Evolutionary conservation across 2,797 vertebrate species (phyloP).

Genomic region (Platalea minor): DNA sequence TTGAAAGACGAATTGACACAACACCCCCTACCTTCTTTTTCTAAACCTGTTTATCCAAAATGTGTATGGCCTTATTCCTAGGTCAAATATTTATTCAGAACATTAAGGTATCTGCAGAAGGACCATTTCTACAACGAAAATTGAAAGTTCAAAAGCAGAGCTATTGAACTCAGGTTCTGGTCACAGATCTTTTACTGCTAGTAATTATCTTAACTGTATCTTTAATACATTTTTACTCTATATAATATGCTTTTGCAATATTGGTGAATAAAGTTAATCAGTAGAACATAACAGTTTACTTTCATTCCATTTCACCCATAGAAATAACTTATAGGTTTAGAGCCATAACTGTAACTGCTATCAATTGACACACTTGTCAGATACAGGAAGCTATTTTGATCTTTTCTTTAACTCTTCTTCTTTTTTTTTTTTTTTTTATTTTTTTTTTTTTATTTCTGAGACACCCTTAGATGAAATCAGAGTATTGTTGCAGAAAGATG

Average conservation of each 20-base stretch:
- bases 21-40: background rate
- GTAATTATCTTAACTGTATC: background rate
- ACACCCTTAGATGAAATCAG: background rate
- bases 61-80: background rate
- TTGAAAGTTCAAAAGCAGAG: background rate
- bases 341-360: background rate
- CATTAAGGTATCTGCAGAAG: background rate
- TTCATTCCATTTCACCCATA: background rate
- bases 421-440: background rate
- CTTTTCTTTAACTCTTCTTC: background rate
- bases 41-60: background rate
- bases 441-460: background rate
- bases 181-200: background rate
- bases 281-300: background rate
- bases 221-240: background rate
- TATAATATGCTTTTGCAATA: background rate
- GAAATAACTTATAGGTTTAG: background rate
- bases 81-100: background rate
- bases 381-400: background rate
- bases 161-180: background rate
- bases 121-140: background rate
- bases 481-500: background rate
- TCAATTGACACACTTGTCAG: background rate
- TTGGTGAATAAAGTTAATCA: background rate
- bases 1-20: background rate